Evolutionary conservation across 2,797 vertebrate genomes (phyloP).

Genomic region (Carapus acus): DNA sequence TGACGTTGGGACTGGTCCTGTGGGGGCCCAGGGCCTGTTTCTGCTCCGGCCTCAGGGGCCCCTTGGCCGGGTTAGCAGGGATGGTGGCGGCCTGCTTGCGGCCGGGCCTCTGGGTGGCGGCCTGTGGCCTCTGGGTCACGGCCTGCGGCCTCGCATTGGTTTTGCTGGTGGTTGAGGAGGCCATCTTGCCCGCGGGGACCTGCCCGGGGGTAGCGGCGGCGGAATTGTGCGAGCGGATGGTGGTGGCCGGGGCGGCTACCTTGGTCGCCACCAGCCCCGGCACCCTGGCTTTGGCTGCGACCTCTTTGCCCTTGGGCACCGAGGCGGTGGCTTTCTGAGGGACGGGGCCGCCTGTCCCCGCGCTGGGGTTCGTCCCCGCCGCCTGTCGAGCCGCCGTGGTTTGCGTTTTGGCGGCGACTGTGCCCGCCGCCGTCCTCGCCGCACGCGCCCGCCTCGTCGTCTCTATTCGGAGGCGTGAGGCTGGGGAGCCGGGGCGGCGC

Average conservation of each 20-base stretch:
- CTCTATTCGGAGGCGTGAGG: conserved; percentile 60
- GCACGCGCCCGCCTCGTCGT: conserved; percentile 38
- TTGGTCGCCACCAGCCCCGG: conserved; percentile 27
- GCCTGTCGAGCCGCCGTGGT: conserved; percentile 2
- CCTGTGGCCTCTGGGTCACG: conserved; percentile 15
- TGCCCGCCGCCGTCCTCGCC: conserved; percentile 6
- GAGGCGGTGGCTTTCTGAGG: conserved; percentile 25
- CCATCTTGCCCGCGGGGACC: conserved; percentile 51
- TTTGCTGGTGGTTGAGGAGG: conserved; percentile 65
- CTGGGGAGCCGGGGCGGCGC: conserved; percentile 61
- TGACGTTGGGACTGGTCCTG: conserved; percentile 44
- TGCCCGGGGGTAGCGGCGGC: conserved; percentile 26
- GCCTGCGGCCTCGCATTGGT: conserved; percentile 69
- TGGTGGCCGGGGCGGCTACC: conserved; percentile 26
- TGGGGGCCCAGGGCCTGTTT: neutral
- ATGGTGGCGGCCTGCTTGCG: conserved; percentile 36
- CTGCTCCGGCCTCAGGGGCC: conserved; percentile 15
- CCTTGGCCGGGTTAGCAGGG: conserved; percentile 37
- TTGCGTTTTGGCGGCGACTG: neutral
- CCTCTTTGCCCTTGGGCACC: conserved; percentile 36
- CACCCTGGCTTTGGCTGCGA: conserved; percentile 42
- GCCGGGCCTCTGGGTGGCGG: conserved; percentile 37
- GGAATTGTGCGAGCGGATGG: conserved; percentile 12
- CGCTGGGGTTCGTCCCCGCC: conserved; percentile 35
- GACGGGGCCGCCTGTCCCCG: conserved; percentile 37